Conservation (phyloP, 2,888 invertebrate species). For the Dryomyza anilis region DNA sequence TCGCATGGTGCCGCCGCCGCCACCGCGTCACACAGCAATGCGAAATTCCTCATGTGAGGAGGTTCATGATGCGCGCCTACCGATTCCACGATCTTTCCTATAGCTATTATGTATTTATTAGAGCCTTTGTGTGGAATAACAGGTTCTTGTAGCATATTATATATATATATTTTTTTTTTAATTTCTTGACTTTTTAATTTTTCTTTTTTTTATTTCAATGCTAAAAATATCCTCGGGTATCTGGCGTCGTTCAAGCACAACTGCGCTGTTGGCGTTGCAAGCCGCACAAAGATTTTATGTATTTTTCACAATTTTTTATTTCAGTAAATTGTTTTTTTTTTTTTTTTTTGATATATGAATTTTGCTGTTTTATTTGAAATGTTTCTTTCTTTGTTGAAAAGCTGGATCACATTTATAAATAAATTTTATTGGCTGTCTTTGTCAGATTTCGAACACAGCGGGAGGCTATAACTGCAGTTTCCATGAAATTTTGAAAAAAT, state of each 20-base stretch:
- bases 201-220: neutral
- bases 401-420: conserved; percentile 16
- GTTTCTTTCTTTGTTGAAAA: no score
- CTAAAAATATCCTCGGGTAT: conserved; percentile 17
- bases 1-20: conserved; percentile 10
- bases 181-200: neutral
- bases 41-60: neutral
- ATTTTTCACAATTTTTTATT: neutral
- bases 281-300: neutral
- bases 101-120: no score
- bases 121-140: no score
- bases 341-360: conserved; percentile 1
- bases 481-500: no score
- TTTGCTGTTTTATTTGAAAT: neutral
- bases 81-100: no score
- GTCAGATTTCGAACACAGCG: neutral
- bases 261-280: neutral
- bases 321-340: neutral
- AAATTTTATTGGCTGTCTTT: neutral
- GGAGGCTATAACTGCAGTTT: no score
- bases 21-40: neutral
- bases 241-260: neutral
- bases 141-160: neutral
- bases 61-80: neutral
- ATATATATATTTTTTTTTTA: neutral